Conservation (phyloP, 2,888 invertebrate species). For the Clostera curtula region DNA sequence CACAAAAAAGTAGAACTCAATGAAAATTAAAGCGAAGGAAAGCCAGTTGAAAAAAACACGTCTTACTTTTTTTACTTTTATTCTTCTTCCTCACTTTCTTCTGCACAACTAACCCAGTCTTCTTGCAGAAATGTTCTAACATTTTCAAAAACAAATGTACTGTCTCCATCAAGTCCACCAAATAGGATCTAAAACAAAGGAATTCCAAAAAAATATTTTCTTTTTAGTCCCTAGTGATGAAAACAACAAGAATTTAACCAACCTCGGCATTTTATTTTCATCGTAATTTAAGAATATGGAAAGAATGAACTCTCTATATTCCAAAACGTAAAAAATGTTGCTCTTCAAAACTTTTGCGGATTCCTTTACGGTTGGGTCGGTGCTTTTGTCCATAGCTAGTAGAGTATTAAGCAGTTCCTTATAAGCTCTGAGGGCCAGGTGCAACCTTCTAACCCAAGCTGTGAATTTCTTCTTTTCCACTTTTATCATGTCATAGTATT, state of each 20-base stretch:
- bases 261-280: conserved; percentile 90
- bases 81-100: conserved; percentile 73
- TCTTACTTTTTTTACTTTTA: conserved; percentile 67
- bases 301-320: conserved; percentile 93
- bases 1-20: no score
- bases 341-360: conserved; percentile 91
- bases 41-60: conserved; percentile 11
- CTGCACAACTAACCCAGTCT: conserved; percentile 80
- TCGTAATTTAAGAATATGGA: conserved; percentile 87
- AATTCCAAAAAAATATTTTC: conserved; percentile 3
- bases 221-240: not conserved
- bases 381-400: conserved; percentile 85
- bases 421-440: conserved; percentile 86
- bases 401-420: conserved; percentile 90
- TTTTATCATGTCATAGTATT: conserved; percentile 86
- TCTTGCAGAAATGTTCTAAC: conserved; percentile 84
- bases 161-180: conserved; percentile 92
- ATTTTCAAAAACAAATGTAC: conserved; percentile 93
- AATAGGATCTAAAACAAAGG: conserved; percentile 77
- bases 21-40: conserved; percentile 1
- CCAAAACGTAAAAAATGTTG: conserved; percentile 93
- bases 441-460: conserved; percentile 89
- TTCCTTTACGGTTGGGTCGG: conserved; percentile 81
- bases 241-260: no score
- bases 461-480: conserved; percentile 89